Conservation (phyloP, 2,888 invertebrate species). For the Baccha elongata region DNA sequence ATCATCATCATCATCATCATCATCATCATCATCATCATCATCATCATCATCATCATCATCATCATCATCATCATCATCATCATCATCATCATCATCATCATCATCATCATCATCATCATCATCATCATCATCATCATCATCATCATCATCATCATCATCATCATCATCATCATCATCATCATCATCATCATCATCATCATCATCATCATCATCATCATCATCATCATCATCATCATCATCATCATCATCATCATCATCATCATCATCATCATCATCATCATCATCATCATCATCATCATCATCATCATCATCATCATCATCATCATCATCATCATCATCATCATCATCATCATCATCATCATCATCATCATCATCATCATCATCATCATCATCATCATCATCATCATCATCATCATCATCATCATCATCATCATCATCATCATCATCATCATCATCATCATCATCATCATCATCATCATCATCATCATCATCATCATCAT, state of each 20-base stretch:
- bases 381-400: constrained; percentile 5
- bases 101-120: constrained; percentile 5
- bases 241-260: constrained; percentile 5
- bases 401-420: constrained; percentile 5
- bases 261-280: constrained; percentile 5
- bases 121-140: constrained; percentile 5
- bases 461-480: constrained; percentile 3
- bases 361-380: constrained; percentile 5
- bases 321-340: constrained; percentile 5
- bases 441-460: constrained; percentile 5
- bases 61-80: constrained; percentile 10
- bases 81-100: constrained; percentile 4
- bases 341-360: constrained; percentile 5
- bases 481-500: constrained; percentile 5
- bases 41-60: constrained; percentile 20
- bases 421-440: constrained; percentile 5
- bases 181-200: constrained; percentile 5
- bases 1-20: too few species aligned
- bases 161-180: constrained; percentile 5
- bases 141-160: constrained; percentile 5
- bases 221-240: constrained; percentile 5
- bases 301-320: constrained; percentile 5
- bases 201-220: constrained; percentile 5
- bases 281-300: constrained; percentile 5
- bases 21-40: background rate